A percentile compares a stretch with the other conserved stretches of the same genome.
Conservation (phyloP, 2,888 invertebrate species). For the Napeogenes inachia region DNA sequence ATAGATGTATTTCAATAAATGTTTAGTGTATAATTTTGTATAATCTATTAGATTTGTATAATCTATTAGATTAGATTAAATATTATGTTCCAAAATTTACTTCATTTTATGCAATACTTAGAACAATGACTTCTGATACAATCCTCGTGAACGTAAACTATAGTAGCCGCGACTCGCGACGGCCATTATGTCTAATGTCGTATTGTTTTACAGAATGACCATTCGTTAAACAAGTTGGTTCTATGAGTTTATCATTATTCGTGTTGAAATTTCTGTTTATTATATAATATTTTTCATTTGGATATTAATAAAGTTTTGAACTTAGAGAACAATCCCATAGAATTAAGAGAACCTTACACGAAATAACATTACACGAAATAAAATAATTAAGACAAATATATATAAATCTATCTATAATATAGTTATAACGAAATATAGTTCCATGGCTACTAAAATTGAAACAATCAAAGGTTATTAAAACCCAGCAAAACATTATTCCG, state of each 20-base stretch:
- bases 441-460: not conserved
- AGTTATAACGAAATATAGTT: not conserved
- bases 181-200: too few relatives aligned
- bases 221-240: too few relatives aligned
- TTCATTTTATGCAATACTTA: not conserved
- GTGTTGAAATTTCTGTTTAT: too few relatives aligned
- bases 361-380: not conserved
- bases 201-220: too few relatives aligned
- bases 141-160: not conserved
- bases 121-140: not conserved
- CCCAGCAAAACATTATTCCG: slow-evolving; percentile 16
- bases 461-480: slow-evolving; percentile 9
- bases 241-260: too few relatives aligned
- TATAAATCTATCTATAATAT: not conserved
- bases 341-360: not conserved
- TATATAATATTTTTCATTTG: too few relatives aligned
- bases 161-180: not conserved
- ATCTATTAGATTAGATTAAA: too few relatives aligned
- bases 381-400: not conserved
- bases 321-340: too few relatives aligned
- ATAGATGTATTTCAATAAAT: too few relatives aligned
- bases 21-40: too few relatives aligned
- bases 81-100: not conserved
- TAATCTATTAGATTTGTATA: too few relatives aligned
- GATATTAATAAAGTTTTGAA: too few relatives aligned